Evolutionary conservation across 1,140 invertebrate genomes (phyloP), one percentile per base, ranked within the genome.

Genomic region (Drosophila busckii): DNA sequence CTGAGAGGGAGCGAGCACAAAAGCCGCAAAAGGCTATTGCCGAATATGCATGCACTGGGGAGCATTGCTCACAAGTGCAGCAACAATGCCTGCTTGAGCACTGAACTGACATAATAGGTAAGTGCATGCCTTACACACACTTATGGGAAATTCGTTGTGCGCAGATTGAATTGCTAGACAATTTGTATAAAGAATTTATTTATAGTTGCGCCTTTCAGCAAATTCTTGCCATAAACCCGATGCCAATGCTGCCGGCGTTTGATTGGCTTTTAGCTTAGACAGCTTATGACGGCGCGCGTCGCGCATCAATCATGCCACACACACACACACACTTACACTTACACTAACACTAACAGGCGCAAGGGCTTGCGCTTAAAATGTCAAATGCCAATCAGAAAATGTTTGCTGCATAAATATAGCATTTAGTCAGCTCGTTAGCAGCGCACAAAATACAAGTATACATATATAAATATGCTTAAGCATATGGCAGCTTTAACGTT

Each of bases 311-410:
- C 73, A 80, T 38, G 58, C 25, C 48, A 48, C 55, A 58, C 66
- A 55, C 61, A 52, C 35, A 58, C 37, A 44, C 48, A 46, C 56
- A 62, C 29, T 41, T 41, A 56, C 45, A 69, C 80, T 73, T 80
- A 40, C 64, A 80, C 65, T 73, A 60, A 35, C 54, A 56, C 28
- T n/a, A 12, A 19, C 54, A 46, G 15, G n/a, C 19, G 23, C 9
- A 37, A 41, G 29, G 23, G 10, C 45, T 9, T 15, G 53, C 49
- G 68, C 68, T 68, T 53, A 56, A 80, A 82, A 56, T 80, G 73
- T 82, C 75, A 68, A 63, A 68, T 69, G 73, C 75, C 73, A 80
- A 82, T 80, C 73, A 73, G 66, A 64, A 45, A 80, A 56, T 61
- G 61, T 60, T 75, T 68, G 64, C 69, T 59, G 53, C 59, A 63